Conservation (phyloP, 2,797 vertebrate genomes). For the Euthynnus affinis region DNA sequence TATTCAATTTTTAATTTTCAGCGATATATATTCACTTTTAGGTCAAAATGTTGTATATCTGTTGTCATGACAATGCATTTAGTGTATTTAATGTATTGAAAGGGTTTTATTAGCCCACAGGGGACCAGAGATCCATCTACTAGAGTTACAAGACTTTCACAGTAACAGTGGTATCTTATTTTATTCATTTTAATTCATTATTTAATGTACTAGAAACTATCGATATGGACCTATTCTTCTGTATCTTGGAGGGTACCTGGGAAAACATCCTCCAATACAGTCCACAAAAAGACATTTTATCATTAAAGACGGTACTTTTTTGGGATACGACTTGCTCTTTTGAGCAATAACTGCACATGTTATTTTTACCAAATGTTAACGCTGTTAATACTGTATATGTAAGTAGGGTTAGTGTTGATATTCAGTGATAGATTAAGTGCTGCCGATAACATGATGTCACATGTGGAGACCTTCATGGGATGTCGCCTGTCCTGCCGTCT, state of each 20-base stretch:
- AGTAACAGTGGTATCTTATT: background rate
- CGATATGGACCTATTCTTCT: background rate
- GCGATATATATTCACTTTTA: slow-evolving; percentile 13
- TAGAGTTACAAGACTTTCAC: background rate
- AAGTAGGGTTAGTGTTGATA: slow-evolving; percentile 27
- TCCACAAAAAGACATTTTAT: slow-evolving; percentile 19
- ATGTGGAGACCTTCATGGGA: slow-evolving; percentile 8
- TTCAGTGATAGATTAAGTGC: slow-evolving; percentile 9
- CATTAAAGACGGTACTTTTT: background rate
- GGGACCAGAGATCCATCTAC: slow-evolving; percentile 13
- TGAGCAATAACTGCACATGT: slow-evolving; percentile 44
- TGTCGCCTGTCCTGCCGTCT: background rate
- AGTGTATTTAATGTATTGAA: slow-evolving; percentile 5
- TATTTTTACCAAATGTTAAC: slow-evolving; percentile 17
- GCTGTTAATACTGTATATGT: slow-evolving; percentile 23
- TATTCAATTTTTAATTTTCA: background rate
- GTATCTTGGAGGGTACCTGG: background rate
- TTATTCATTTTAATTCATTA: slow-evolving; percentile 8
- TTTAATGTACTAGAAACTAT: slow-evolving; percentile 16
- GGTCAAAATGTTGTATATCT: slow-evolving; percentile 8
- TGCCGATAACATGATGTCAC: slow-evolving; percentile 21
- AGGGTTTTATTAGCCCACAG: background rate
- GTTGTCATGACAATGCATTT: slow-evolving; percentile 12
- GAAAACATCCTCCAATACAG: background rate
- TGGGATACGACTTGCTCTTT: slow-evolving; percentile 16